Base-by-base conservation (phyloP, 2,113 vertebrate genomes). In the Pimephales promelas region DNA sequence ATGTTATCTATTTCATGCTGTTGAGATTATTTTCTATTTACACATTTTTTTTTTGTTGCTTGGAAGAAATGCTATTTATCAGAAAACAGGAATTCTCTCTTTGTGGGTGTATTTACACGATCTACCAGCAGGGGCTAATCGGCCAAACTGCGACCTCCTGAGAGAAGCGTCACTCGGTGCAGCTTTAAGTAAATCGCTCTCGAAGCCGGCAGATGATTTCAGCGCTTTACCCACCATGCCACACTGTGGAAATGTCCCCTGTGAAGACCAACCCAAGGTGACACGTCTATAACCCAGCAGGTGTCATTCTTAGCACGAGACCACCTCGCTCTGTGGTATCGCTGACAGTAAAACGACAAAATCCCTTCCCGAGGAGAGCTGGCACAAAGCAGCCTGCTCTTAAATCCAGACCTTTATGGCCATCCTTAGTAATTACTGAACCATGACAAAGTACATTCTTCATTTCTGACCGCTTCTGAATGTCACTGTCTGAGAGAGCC, bases 381-480 rank as follows among this genome's bases (percentile, higher is more conserved):
- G 49, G 73, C 70, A 82, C 75, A 72, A 82, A 62, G 76, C 88
- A 59, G 45, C 28, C 43, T 54, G 40, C 83, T 89, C 79, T 88
- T 79, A 78, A 72, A 88, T 79, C 81, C 2, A 3, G 72, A 79
- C 87, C 47, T 83, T 64, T 88, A 81, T 81, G 86, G 83, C 86
- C 86, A 84, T 89, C 86, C 87, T 88, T 84, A 88, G 90, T 93
- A 90, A 92, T 89, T 88, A 89, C 73, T 83, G 45, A 81, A 47
- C 26, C 70, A 73, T 78, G 31, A 84, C 84, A 90, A 91, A 90
- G 86, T 87, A 81, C 84, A 86, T 86, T 86, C 84, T 89, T 89
- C 84, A 87, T 90, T 83, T 86, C 87, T 85, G 80, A 90, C 75
- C 83, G 84, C 88, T 82, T 86, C 87, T 73, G 83, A 62, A 83